Conservation (phyloP, 2,113 vertebrate genomes). For the Lasiurus borealis region DNA sequence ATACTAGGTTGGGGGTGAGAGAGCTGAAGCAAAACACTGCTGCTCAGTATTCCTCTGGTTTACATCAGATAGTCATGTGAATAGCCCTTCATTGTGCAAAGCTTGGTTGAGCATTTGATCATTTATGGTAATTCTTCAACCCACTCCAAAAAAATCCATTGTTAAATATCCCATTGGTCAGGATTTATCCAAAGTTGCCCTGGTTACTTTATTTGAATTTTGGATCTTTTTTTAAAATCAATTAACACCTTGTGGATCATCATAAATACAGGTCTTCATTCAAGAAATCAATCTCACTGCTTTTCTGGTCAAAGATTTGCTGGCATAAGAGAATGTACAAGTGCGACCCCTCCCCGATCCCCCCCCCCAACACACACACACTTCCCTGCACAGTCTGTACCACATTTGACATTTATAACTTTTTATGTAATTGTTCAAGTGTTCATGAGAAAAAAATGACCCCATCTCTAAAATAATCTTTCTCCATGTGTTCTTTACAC, state of each 20-base stretch:
- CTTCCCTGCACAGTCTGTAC: not conserved
- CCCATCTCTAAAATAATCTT: slow-evolving; percentile 45
- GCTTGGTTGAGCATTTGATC: not conserved
- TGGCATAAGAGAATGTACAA: not conserved
- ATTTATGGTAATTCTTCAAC: not conserved
- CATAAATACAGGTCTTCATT: slow-evolving; percentile 21
- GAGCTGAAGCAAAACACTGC: not conserved
- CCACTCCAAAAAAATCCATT: not conserved
- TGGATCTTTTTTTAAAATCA: not conserved
- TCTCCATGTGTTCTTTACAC: slow-evolving; percentile 14
- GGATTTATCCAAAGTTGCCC: not conserved
- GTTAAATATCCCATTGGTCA: not conserved
- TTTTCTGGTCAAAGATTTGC: not conserved
- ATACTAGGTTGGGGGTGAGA: no score
- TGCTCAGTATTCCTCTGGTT: not conserved
- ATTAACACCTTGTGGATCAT: not conserved
- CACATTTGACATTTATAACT: not conserved
- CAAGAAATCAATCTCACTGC: not conserved
- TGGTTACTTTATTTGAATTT: slow-evolving; percentile 44
- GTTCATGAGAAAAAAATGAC: not conserved
- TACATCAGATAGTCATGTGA: not conserved
- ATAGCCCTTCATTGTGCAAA: not conserved
- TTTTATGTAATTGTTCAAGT: not conserved
- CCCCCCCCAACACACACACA: not conserved
- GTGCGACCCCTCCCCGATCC: no score